These are phyloP conservation scores for Eulemur macaco DNA, from an alignment of 2,113 vertebrate species.

Conservation along the genomic window DNA sequence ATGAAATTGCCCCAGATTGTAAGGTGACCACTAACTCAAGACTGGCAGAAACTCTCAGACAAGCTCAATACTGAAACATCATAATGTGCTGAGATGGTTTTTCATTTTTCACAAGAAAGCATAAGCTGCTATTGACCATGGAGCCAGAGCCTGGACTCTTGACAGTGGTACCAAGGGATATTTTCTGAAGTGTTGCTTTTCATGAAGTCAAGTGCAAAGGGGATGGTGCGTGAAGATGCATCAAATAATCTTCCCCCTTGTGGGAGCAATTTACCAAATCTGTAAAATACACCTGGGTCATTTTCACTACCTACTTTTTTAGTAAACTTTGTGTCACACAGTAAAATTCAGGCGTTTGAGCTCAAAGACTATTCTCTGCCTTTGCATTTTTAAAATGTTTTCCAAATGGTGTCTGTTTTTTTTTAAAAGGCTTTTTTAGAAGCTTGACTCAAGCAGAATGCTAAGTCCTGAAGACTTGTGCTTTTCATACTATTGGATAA, in stretches of 20 bases:
- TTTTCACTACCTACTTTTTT: not conserved
- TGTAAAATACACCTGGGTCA: not conserved
- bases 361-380: slow-evolving; percentile 38
- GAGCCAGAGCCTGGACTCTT: not conserved
- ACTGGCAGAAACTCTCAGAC: not conserved
- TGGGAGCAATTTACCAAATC: not conserved
- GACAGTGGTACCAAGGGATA: not conserved
- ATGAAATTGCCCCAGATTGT: not conserved
- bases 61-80: not conserved
- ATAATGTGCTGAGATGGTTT: not conserved
- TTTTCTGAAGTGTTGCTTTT: not conserved
- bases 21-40: not conserved
- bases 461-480: not conserved
- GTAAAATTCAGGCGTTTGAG: not conserved
- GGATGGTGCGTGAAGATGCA: not conserved
- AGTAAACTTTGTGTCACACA: not conserved
- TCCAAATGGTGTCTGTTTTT: slow-evolving; percentile 10
- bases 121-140: not conserved
- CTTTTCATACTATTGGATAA: slow-evolving; percentile 53
- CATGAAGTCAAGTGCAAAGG: not conserved
- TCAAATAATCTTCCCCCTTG: not conserved
- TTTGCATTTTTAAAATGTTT: slow-evolving; percentile 35
- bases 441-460: not conserved
- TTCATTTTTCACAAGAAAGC: not conserved
- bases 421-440: not conserved